Base-by-base conservation (phyloP, 2,888 invertebrate species). In the Notocelia uddmanniana region DNA sequence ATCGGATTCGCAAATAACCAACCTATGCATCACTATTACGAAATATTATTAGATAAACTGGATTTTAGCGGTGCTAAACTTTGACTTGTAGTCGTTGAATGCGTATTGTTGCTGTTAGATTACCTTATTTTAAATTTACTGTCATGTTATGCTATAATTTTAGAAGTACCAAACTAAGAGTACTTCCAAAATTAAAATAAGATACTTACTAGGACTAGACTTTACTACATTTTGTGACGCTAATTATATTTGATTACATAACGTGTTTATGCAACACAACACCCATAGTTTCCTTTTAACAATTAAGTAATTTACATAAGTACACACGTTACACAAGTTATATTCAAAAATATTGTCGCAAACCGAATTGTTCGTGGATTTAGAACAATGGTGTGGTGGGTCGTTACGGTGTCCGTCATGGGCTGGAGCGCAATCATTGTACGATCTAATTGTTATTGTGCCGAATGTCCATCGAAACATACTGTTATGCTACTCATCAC, bases 1-100 rank as follows among this genome's bases (percentile, higher is more conserved):
- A 95, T 96, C 76, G 96, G 96, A 31, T 89, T 96, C 69, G 94
- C 95, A 13, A 95, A 96, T 77, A 96, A 95, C 80, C 95, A 94
- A 79, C 94, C 95, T 63, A 92, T 95, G 66, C 92, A 95, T 87
- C 95, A 95, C 84, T 96, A 95, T 81, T 95, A 95, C 78, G 94
- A 93, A 88, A 88, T 94, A 79, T 82, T 95, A 55, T 76, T 93
- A 78, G 94, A 91, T 79, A 94, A 93, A 75, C 78, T 94, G 15
- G 92, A 74, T 90, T 68, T 90, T 89, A 88, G 81, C 78, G 81
- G 83, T 68, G 84, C 87, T 21, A 92, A 90, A 89, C 83, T 87
- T 73, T 90, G 77, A 85, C 37, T 63, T 62, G 10, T 31, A 37
- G 19, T 48, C 1, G n/a, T 68, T 15, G 50, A 48, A 37, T 37